Base-by-base conservation (phyloP, 2,888 invertebrate genomes). In the Hofmannophila pseudospretella region DNA sequence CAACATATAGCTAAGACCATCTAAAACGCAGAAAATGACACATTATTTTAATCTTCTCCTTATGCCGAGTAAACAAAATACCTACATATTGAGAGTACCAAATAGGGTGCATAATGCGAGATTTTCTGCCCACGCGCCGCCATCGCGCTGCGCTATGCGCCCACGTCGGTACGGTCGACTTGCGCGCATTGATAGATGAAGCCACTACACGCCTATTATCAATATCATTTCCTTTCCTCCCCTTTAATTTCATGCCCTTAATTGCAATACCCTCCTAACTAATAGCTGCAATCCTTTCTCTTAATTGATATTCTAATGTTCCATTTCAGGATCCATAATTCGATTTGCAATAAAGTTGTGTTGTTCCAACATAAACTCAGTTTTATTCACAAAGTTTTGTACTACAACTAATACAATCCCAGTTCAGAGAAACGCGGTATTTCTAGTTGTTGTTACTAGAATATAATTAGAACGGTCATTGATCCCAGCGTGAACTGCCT, bases 381-480 rank as follows among this genome's bases (percentile, higher is more conserved):
- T 10, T 32, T 7, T n/a, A n/a, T 23, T 23, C 23, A n/a, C 23
- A 5, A 20, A 10, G 4, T 31, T 31, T 9, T 31, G 7, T 31
- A 20, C 10, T 31, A 9, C 8, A 10, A 20, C 4, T 12, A n/a
- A 13, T n/a, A n/a, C 3, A 12, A 11, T 19, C 1, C 11, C 10
- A 32, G 20, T 35, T 32, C 31, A 14, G 20, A 39, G 39, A 32
- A 35, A 39, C 39, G 26, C 40, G 42, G 43, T 51, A 48, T 50
- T 46, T 44, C 46, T 46, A 45, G 12, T 40, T 36, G 33, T 43
- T 39, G 46, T 61, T 61, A 73, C 67, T 73, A 74, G 70, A 73
- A 70, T 75, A 80, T 68, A 85, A 82, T 61, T 81, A 48, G 79
- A 67, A 58, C 80, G 79, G 77, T 70, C 80, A 63, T 68, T 77